phyloP scores from a whole-genome alignment of 1,140 invertebrate species.

The Drosophila teissieri region DNA sequence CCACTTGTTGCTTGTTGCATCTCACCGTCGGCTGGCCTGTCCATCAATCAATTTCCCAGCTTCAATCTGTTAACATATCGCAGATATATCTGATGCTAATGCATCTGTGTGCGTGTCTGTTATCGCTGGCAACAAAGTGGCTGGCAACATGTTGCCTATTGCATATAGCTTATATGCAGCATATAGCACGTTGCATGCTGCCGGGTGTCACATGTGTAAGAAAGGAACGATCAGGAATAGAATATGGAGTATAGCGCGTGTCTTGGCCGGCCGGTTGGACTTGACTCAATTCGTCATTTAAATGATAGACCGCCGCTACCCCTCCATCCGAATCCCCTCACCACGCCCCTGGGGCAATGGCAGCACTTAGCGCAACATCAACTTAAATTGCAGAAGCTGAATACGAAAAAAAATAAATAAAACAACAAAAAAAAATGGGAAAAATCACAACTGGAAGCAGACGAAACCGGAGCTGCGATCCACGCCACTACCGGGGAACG shows the following conservation, averaged over 20 bases:
- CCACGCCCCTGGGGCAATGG: slow-evolving; percentile 45
- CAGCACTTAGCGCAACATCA: slow-evolving; percentile 80
- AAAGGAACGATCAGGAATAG: slow-evolving; percentile 13
- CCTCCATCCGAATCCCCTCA: neutral
- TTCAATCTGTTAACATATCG: slow-evolving; percentile 46
- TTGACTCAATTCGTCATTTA: slow-evolving; percentile 78
- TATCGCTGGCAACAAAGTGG: slow-evolving; percentile 47
- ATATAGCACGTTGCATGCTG: slow-evolving; percentile 6
- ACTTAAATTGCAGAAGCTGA: slow-evolving; percentile 63
- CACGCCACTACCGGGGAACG: slow-evolving; percentile 55
- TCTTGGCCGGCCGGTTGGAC: slow-evolving; percentile 61
- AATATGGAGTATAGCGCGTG: slow-evolving; percentile 45
- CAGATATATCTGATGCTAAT: slow-evolving; percentile 11
- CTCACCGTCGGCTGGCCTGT: slow-evolving; percentile 22
- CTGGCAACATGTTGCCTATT: slow-evolving; percentile 45
- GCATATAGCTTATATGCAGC: neutral
- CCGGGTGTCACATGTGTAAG: slow-evolving; percentile 23
- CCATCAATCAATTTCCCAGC: slow-evolving; percentile 42
- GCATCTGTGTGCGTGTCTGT: slow-evolving; percentile 30
- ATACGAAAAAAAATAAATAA: no score
- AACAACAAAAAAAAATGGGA: slow-evolving; percentile 14
- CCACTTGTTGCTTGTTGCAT: slow-evolving; percentile 4
- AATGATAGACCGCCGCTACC: slow-evolving; percentile 48
- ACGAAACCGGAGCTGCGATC: slow-evolving; percentile 44
- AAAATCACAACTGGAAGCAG: slow-evolving; percentile 19